Base-by-base conservation (phyloP, 2,797 vertebrate species). In the Peromyscus aztecus region DNA sequence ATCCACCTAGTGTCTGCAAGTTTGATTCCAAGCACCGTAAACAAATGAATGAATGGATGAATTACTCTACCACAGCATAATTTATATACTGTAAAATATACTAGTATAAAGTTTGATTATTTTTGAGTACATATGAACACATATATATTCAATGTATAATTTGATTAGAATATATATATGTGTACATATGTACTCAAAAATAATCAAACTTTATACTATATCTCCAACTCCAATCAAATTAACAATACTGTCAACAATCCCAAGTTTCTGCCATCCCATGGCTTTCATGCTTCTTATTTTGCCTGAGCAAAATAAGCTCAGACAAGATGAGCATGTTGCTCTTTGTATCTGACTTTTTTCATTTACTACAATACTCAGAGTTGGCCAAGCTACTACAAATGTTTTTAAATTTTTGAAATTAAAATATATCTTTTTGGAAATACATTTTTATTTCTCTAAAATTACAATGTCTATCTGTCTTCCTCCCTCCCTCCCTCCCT, bases 51-150 rank as follows among this genome's bases (percentile, higher is more conserved):
- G 27, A 17, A 57, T 63, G 37, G 31, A 84, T 46, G 63, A 89
- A 61, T 91, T 11, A 31, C 7, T 76, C 55, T 84, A 71, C 40
- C 61, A 16, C 49, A 17, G 34, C n/a, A 73, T 78, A 92, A 63
- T 73, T 90, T 96, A 12, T 8, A 34, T 59, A 52, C 24, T 92
- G 34, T 92, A 92, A 96, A 84, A 93, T 37, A 17, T 24, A 55
- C 65, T 88, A 95, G n/a, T 52, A 40, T 37, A 76, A 1, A 61
- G 5, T 52, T 69, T 81, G 34, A 91, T 65, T 6, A 77, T 67
- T 85, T 97, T 91, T 87, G 9, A n/a, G n/a, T 14, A 34, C 13
- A 16, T 34, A 34, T 34, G 65, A 65, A 73, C 29, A 73, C 24
- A 73, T 73, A 73, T 73, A 73, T 69, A 69, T n/a, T 67, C 65